Base-by-base conservation (phyloP, 2,797 vertebrate genomes). In the Carduelis carduelis region DNA sequence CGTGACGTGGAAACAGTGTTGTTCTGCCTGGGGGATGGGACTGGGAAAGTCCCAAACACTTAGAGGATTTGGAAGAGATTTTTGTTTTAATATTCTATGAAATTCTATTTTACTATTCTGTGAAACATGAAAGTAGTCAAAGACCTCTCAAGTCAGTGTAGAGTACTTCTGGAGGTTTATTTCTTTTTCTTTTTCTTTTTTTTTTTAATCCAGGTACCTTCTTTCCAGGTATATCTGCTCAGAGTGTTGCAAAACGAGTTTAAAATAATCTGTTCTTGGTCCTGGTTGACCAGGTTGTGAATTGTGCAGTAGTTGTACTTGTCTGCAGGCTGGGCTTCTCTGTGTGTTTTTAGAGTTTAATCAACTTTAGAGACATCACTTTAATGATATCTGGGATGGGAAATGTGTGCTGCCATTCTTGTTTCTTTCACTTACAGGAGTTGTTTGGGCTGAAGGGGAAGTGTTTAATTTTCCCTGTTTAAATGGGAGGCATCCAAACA, bases 1-100 rank as follows among this genome's bases (percentile, higher is more conserved):
- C 19, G 23, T 47, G 19, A 7, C 0, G 0, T 35, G 47, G 35
- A 19, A 57, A 12, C 13, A 4, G 20, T 43, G 2, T 9, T 9
- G 4, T 63, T 44, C 8, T 4, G 3, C 56, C 28, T 63, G n/a
- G 11, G 18, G 69, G 19, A 4, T 5, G 18, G 12, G 10, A 8
- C 39, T 72, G 30, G 12, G 55, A 57, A 49, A 82, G 39, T 47
- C 13, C 9, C 41, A 61, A 60, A 53, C 13, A 6, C 11, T n/a
- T 2, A 21, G 34, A 35, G 6, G 26, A 35, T 49, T 56, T 79
- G 57, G 50, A 43, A 55, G 24, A 66, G 6, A 7, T 59, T 63
- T 75, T 79, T 7, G 32, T 8, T 78, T 35, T 24, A 27, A 7
- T 20, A n/a, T n/a, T 53, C 28, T 32, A 9, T 53, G 18, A 52